Evolutionary conservation across 2,797 vertebrate genomes (phyloP).

Genomic region (Sebastes steindachneri): DNA sequence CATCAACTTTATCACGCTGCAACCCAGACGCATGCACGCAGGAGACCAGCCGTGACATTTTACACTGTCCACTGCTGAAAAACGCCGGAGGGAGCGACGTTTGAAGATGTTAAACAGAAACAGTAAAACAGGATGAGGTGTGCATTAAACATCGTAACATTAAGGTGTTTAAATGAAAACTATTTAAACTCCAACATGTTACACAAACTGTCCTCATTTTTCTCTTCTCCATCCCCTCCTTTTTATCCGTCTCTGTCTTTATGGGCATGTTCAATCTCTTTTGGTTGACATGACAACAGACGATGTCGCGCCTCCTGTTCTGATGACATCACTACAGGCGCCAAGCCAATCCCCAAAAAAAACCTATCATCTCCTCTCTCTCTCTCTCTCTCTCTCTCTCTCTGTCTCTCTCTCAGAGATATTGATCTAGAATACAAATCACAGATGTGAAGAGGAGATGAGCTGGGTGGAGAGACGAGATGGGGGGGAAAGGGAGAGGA

Average conservation of each 20-base stretch:
- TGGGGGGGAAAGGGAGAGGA: neutral
- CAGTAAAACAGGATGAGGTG: neutral
- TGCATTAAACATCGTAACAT: neutral
- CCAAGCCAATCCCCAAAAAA: slow-evolving; percentile 58
- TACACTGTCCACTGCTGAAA: slow-evolving; percentile 11
- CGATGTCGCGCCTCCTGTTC: slow-evolving; percentile 66
- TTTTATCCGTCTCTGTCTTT: slow-evolving; percentile 17
- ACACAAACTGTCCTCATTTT: slow-evolving; percentile 2
- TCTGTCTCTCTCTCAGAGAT: slow-evolving; percentile 36
- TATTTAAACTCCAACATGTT: slow-evolving; percentile 4
- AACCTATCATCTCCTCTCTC: slow-evolving; percentile 38
- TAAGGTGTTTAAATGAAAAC: neutral
- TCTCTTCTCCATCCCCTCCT: neutral
- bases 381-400: slow-evolving; percentile 16
- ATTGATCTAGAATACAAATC: slow-evolving; percentile 76
- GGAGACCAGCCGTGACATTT: slow-evolving; percentile 48
- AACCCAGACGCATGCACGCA: slow-evolving; percentile 32
- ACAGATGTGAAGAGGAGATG: slow-evolving; percentile 43
- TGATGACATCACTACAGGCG: slow-evolving; percentile 77
- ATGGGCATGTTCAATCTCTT: slow-evolving; percentile 54
- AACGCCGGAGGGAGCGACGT: neutral
- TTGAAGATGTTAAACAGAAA: neutral
- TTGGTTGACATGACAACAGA: slow-evolving; percentile 82
- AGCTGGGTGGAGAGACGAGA: slow-evolving; percentile 17
- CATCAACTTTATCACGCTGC: slow-evolving; percentile 73